phyloP scores from a whole-genome alignment of 2,888 invertebrate genomes.

The Thera britannica region DNA sequence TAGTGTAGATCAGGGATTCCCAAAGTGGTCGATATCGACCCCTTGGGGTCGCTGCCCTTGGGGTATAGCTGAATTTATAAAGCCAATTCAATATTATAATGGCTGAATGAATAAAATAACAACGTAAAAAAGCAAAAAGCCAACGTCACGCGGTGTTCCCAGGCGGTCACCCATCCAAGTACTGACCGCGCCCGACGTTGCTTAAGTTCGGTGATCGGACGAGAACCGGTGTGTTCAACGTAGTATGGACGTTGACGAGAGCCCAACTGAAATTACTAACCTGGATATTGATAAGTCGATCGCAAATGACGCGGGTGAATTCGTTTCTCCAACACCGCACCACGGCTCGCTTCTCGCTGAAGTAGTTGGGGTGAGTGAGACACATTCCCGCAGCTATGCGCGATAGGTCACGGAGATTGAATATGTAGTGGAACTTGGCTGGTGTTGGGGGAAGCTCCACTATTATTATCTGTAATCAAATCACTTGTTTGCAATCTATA shows the following conservation, averaged over 20 bases:
- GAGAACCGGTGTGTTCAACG: slow-evolving; percentile 61
- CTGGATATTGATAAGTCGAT: slow-evolving; percentile 90
- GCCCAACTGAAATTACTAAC: slow-evolving; percentile 39
- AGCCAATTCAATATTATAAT: background rate
- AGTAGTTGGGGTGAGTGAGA: slow-evolving; percentile 89
- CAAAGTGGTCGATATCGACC: too few relatives aligned
- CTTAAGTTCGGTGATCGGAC: slow-evolving; percentile 79
- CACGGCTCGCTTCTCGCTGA: slow-evolving; percentile 88
- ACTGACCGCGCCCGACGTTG: slow-evolving; percentile 77
- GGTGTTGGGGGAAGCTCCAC: slow-evolving; percentile 95
- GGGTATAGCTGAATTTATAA: slow-evolving; percentile 4
- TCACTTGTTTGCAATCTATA: background rate
- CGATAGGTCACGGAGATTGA: slow-evolving; percentile 96
- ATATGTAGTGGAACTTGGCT: slow-evolving; percentile 97
- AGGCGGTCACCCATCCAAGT: slow-evolving; percentile 69
- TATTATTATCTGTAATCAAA: slow-evolving; percentile 85
- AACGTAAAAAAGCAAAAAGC: slow-evolving; percentile 48
- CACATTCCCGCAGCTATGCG: slow-evolving; percentile 93
- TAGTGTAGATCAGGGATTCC: too few relatives aligned
- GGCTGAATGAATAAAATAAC: too few relatives aligned
- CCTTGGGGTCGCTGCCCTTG: too few relatives aligned
- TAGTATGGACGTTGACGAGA: slow-evolving; percentile 39
- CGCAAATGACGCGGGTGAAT: slow-evolving; percentile 93
- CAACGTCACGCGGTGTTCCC: slow-evolving; percentile 63
- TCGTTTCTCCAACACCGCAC: slow-evolving; percentile 96